Conservation (phyloP, 2,888 invertebrate genomes). For the Phengaris alcon region DNA sequence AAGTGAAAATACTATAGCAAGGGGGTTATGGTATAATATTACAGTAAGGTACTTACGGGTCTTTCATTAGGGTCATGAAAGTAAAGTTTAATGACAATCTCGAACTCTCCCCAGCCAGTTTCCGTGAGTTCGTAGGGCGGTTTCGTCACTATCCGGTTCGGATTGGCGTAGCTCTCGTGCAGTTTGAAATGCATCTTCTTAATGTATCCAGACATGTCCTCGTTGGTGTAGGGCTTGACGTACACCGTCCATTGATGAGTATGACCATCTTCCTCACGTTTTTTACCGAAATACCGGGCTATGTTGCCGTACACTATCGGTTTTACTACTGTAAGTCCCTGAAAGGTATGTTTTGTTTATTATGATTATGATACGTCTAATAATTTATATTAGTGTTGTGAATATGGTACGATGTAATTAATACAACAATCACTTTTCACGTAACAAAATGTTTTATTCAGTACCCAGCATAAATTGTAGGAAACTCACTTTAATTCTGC, state of each 20-base stretch:
- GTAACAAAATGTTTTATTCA: no score
- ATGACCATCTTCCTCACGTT: slow-evolving; percentile 97
- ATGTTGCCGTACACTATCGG: slow-evolving; percentile 98
- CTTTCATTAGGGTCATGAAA: slow-evolving; percentile 97
- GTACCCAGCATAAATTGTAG: no score
- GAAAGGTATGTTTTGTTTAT: slow-evolving; percentile 42
- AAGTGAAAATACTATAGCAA: no score
- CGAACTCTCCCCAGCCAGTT: slow-evolving; percentile 99
- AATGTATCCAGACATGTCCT: slow-evolving; percentile 95
- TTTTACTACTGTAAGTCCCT: slow-evolving; percentile 94
- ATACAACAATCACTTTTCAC: neutral
- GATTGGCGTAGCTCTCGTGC: slow-evolving; percentile 97
- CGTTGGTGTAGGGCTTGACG: slow-evolving; percentile 94
- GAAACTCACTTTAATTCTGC: no score
- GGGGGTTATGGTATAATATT: no score
- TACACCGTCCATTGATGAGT: slow-evolving; percentile 99
- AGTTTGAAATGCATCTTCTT: slow-evolving; percentile 98
- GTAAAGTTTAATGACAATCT: slow-evolving; percentile 97
- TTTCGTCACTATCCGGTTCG: slow-evolving; percentile 94
- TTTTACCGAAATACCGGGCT: slow-evolving; percentile 96
- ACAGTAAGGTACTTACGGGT: slow-evolving; percentile 82
- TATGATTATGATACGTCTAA: neutral
- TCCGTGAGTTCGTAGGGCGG: slow-evolving; percentile 98
- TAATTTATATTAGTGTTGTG: neutral
- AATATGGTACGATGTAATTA: neutral